Percentiles rank a stretch among this genome's conserved stretches.
These are phyloP conservation scores for Tringa solitaria DNA, from an alignment of 2,113 vertebrate genomes.

Conservation along the genomic window DNA sequence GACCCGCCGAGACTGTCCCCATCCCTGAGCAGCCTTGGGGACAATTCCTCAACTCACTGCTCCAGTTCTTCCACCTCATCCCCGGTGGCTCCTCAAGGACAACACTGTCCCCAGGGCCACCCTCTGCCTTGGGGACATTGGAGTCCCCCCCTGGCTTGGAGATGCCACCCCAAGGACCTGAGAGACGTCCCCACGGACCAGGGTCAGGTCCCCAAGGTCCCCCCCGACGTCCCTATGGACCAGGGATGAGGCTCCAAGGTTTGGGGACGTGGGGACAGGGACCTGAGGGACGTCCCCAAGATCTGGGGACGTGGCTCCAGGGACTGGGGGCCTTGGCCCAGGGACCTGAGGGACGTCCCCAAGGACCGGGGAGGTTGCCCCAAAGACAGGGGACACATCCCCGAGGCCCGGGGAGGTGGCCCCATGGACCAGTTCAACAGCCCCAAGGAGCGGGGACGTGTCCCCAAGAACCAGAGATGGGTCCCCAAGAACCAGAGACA, in stretches of 20 bases:
- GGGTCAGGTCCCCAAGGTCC: neutral
- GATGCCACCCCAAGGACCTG: neutral
- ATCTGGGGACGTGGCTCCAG: too few species aligned
- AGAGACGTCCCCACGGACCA: neutral
- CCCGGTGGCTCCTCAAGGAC: neutral
- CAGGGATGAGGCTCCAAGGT: neutral
- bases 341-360: neutral
- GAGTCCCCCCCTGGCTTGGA: neutral
- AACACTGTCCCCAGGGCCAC: neutral
- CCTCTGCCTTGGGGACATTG: neutral
- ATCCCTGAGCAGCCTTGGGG: neutral
- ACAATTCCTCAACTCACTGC: neutral
- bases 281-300: neutral
- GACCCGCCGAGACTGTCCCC: neutral
- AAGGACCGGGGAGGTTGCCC: neutral
- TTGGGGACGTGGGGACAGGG: neutral
- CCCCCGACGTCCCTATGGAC: neutral
- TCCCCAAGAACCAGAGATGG: accelerated
- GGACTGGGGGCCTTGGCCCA: too few species aligned
- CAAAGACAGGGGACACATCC: neutral
- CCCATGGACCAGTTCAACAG: neutral
- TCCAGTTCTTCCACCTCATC: neutral
- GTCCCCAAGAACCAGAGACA: accelerated
- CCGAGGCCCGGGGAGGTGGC: too few species aligned
- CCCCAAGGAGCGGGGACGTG: neutral